Evolutionary conservation across 2,113 vertebrate species (phyloP).

Genomic region (Corythoichthys haematopterus): DNA sequence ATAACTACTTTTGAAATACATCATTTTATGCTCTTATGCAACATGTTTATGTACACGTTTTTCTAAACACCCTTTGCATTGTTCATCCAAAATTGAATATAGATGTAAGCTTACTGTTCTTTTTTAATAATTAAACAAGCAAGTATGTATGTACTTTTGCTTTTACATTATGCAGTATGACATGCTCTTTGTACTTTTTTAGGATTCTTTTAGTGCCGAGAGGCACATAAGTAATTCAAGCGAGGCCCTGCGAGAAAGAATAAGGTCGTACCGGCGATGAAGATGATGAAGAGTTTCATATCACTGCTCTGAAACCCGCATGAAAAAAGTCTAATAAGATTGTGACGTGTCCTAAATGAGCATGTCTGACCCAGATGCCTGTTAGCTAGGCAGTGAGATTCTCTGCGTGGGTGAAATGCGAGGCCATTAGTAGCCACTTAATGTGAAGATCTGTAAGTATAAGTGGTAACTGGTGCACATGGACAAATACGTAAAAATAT

Average conservation of each 20-base stretch:
- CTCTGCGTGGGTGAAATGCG: background rate
- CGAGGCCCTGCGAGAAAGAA: background rate
- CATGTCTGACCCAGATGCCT: background rate
- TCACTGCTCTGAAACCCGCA: background rate
- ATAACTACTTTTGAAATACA: background rate
- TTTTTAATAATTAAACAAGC: conserved; percentile 4
- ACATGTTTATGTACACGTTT: background rate
- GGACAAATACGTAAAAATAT: background rate
- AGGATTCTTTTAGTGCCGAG: background rate
- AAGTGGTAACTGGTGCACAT: background rate
- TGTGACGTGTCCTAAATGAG: background rate
- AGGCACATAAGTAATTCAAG: background rate
- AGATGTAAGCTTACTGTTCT: background rate
- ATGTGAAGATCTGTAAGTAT: background rate
- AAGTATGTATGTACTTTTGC: background rate
- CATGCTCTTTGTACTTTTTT: conserved; percentile 8
- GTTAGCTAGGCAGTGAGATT: background rate
- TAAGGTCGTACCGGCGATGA: background rate
- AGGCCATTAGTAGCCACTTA: background rate
- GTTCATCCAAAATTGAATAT: background rate
- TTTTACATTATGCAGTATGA: conserved; percentile 1
- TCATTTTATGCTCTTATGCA: background rate
- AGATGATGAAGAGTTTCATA: conserved; percentile 2
- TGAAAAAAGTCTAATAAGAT: background rate
- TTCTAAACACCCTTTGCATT: background rate